Evolutionary conservation across 2,888 invertebrate species (phyloP), one percentile per base, ranked within the genome.

Genomic region (Crioceris asparagi): DNA sequence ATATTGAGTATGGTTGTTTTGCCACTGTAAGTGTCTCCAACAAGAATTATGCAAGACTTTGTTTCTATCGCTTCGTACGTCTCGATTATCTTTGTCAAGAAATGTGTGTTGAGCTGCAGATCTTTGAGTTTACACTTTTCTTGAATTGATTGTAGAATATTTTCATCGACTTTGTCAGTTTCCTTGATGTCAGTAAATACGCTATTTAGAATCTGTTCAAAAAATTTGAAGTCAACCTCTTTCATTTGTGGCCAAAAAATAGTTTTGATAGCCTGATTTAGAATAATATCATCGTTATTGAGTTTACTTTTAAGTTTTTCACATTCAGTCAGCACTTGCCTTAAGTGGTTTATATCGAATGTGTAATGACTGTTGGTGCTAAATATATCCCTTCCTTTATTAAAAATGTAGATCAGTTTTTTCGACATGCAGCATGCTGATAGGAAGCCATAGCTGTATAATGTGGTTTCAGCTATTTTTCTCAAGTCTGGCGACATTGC

Each of bases 41-140:
- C 79, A 53, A 90, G 61, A 81, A 90, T 84, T 59, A 88, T 83
- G 0, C 87, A 87, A 58, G 85, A 86, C 10, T 38, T 38, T 4
- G 84, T 83, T 44, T 82, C 77, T 76, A 90, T 84, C 83, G 85
- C 84, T 65, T 88, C 85, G 56, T 74, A 85, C 0, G 83, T 82
- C 67, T 91, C 87, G 43, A 83, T 77, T 11, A 90, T 74, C 69
- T 90, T 91, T 26, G 71, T 52, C 4, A 79, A 61, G 52, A 88
- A 87, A 48, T 75, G 74, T 29, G 79, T 75, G 27, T 75, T 72
- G 2, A 79, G 73, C 58, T 86, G 82, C 2, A 90, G 65, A 55
- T 83, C 79, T 51, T 73, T 72, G 41, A 66, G 66, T 25, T 59
- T 52, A 48, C 83, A 81, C 5, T 76, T 66, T 45, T 68, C 60